Percentiles rank a stretch among this genome's conserved stretches.
Evolutionary conservation across 2,888 invertebrate genomes (phyloP).

Genomic region (Apamea anceps): DNA sequence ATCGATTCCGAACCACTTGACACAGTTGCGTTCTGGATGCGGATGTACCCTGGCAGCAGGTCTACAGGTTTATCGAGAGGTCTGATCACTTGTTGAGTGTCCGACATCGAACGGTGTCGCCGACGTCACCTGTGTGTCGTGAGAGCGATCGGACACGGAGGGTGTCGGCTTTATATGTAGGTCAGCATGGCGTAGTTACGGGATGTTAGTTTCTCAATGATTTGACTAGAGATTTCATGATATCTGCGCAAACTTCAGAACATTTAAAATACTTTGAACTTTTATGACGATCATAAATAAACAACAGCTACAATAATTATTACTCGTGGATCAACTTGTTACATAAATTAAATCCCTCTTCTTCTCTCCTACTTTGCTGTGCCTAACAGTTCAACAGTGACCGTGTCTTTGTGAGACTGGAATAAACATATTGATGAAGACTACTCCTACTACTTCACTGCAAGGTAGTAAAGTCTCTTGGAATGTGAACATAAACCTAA

Average conservation of each 20-base stretch:
- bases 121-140: slow-evolving; percentile 10
- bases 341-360: too few relatives aligned
- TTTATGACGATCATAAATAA: neutral
- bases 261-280: neutral
- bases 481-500: neutral
- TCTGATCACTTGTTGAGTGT: slow-evolving; percentile 38
- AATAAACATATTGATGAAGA: neutral
- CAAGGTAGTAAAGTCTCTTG: neutral
- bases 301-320: neutral
- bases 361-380: too few relatives aligned
- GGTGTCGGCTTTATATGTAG: slow-evolving; percentile 25
- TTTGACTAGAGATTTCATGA: neutral
- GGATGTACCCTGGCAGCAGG: neutral
- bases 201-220: neutral
- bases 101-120: slow-evolving; percentile 24
- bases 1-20: neutral
- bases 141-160: neutral
- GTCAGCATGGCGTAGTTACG: slow-evolving; percentile 17
- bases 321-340: neutral
- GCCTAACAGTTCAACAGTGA: neutral
- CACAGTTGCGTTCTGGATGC: neutral
- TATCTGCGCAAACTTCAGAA: neutral
- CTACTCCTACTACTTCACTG: too few relatives aligned
- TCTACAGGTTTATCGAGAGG: neutral
- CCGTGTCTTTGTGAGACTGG: neutral